Conservation (phyloP, 35 echinoderm and acorn worm genomes). For the Holothuria glaberrima region DNA sequence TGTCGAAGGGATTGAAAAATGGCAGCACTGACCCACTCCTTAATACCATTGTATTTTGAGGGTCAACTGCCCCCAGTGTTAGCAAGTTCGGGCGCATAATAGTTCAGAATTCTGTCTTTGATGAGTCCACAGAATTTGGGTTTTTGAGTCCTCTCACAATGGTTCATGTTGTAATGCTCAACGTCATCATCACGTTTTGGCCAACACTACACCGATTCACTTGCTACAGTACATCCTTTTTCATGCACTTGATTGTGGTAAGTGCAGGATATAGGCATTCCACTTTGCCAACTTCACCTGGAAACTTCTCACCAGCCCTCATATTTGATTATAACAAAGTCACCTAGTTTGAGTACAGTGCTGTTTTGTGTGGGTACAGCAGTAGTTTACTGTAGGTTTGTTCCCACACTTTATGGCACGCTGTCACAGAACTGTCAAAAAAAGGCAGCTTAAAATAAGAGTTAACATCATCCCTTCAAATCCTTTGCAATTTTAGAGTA, state of each 20-base stretch:
- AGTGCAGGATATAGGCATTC: no score
- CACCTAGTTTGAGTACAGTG: no score
- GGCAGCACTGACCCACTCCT: not conserved
- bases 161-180: no score
- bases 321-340: no score
- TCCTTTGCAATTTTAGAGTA: not conserved
- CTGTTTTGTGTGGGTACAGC: no score
- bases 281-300: no score
- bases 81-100: not conserved
- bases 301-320: no score
- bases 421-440: not conserved
- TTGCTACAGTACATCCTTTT: not conserved
- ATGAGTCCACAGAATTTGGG: no score
- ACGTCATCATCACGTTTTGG: no score
- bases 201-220: no score
- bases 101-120: not conserved
- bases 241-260: no score
- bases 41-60: conserved; percentile 6
- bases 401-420: not conserved
- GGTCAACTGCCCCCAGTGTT: not conserved
- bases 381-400: not conserved
- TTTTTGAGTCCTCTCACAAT: no score
- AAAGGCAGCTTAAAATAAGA: not conserved
- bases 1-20: not conserved
- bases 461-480: not conserved